Evolutionary conservation across 2,888 invertebrate species (phyloP), one percentile per base, ranked within the genome.

Genomic region (Microctonus hyperodae): DNA sequence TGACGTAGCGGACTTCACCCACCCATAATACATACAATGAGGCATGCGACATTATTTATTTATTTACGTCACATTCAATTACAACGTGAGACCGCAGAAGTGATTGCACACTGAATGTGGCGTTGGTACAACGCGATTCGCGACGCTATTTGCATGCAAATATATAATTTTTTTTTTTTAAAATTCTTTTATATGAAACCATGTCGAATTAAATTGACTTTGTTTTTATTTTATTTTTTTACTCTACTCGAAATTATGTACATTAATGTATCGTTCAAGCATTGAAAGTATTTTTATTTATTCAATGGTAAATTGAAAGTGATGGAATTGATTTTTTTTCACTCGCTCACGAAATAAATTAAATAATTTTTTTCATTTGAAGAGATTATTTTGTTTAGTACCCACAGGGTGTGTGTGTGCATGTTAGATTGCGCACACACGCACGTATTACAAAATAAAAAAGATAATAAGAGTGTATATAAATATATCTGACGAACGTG

Each of bases 31-130:
- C 20, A n/a, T 13, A 25, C 55, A 13, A 28, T 28, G 48, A 55
- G 44, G 57, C 57, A 67, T 71, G 75, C 76, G 78, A 81, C 78
- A 79, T 82, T 81, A 81, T 81, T 83, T 83, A 81, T 81, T 82
- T 82, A 83, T 82, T 81, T 80, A 82, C 81, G 81, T 78, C 79
- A 77, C 83, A 82, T 83, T 82, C 83, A 83, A 83, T 83, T 83
- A 82, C 76, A 75, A 71, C 67, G 75, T 72, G 71, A 75, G 75
- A 83, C 82, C 83, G 78, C 82, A 83, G 78, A 79, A 77, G 78
- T 79, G 78, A 80, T 81, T 81, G 75, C 75, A 65, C 69, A 56
- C 70, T 58, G 48, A 61, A 55, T 50, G 35, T 48, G 56, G 64
- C 73, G 66, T 66, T 68, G 71, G 70, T 70, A 70, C 67, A 51